Evolutionary conservation across 2,113 vertebrate genomes (phyloP).

Genomic region (Mesoclemmys tuberculata): DNA sequence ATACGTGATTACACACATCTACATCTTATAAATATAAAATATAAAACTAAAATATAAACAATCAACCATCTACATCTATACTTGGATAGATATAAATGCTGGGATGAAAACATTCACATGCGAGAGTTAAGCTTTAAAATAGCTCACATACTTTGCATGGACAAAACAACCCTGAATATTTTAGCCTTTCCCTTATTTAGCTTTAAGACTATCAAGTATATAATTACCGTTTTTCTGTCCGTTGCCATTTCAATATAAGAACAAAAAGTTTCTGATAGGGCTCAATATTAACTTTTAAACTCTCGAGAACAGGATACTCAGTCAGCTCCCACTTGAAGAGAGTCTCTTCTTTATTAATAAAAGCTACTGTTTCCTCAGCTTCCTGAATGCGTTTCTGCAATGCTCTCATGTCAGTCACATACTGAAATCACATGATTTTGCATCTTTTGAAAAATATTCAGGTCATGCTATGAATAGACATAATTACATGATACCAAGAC

Average conservation of each 20-base stretch:
- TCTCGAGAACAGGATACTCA: conserved; percentile 85
- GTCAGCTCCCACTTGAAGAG: conserved; percentile 86
- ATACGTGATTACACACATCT: rapidly evolving
- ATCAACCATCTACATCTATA: not conserved
- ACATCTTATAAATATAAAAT: not conserved
- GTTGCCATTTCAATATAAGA: conserved; percentile 91
- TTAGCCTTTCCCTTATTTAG: not conserved
- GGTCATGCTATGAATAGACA: conserved; percentile 8
- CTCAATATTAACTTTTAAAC: conserved; percentile 86
- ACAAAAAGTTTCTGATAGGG: conserved; percentile 92
- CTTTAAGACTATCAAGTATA: not conserved
- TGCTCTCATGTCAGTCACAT: conserved; percentile 84
- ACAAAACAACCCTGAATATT: not conserved
- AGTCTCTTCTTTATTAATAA: conserved; percentile 91
- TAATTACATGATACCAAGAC: not conserved
- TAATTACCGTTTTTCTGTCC: conserved; percentile 87
- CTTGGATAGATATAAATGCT: not conserved
- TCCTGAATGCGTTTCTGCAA: conserved; percentile 90
- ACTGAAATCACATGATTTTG: conserved; percentile 81
- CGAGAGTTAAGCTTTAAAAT: not conserved
- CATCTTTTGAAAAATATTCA: conserved; percentile 34
- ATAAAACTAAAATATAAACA: not conserved
- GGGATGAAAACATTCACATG: not conserved
- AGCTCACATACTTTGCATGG: not conserved
- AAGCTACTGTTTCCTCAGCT: conserved; percentile 81